Percentiles rank a stretch among this genome's conserved stretches.
phyloP scores from a whole-genome alignment of 1,140 invertebrate species.

The Drosophila lacertosa region DNA sequence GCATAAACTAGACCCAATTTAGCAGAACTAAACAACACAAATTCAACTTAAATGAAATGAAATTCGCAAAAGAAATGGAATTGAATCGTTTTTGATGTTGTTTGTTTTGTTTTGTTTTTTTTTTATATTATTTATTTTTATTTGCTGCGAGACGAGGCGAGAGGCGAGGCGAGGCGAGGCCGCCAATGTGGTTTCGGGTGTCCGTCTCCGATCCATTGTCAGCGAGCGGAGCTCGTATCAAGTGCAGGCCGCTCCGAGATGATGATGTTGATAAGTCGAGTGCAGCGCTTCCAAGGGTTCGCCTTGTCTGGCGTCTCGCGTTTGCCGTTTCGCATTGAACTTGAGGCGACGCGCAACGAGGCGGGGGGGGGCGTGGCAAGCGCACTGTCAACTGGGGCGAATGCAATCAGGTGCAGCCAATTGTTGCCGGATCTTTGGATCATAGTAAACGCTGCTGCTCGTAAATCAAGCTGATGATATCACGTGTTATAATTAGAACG shows the following conservation, averaged over 20 bases:
- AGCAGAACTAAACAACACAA: slow-evolving; percentile 47
- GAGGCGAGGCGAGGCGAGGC: slow-evolving; percentile 28
- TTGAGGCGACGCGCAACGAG: slow-evolving; percentile 42
- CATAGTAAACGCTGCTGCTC: no score
- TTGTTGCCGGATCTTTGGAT: slow-evolving; percentile 64
- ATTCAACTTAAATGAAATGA: slow-evolving; percentile 37
- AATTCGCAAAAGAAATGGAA: slow-evolving; percentile 42
- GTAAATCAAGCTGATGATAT: slow-evolving; percentile 75
- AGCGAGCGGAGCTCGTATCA: slow-evolving; percentile 13
- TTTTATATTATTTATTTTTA: no score
- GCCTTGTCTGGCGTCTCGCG: slow-evolving; percentile 74
- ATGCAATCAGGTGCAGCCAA: slow-evolving; percentile 57
- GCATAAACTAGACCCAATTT: slow-evolving; percentile 79
- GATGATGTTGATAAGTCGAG: slow-evolving; percentile 52
- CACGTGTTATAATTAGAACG: slow-evolving; percentile 77
- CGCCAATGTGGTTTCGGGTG: slow-evolving; percentile 44
- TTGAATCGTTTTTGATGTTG: slow-evolving; percentile 20
- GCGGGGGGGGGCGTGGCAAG: not conserved
- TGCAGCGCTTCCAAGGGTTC: slow-evolving; percentile 70
- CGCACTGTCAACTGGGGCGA: not conserved
- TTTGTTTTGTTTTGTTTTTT: no score
- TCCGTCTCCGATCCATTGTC: slow-evolving; percentile 23
- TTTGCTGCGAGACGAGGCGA: no score
- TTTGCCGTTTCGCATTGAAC: slow-evolving; percentile 72
- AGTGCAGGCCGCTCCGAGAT: slow-evolving; percentile 36